Evolutionary conservation across 2,797 vertebrate genomes (phyloP).

Genomic region (Schizopygopsis pylzovi): DNA sequence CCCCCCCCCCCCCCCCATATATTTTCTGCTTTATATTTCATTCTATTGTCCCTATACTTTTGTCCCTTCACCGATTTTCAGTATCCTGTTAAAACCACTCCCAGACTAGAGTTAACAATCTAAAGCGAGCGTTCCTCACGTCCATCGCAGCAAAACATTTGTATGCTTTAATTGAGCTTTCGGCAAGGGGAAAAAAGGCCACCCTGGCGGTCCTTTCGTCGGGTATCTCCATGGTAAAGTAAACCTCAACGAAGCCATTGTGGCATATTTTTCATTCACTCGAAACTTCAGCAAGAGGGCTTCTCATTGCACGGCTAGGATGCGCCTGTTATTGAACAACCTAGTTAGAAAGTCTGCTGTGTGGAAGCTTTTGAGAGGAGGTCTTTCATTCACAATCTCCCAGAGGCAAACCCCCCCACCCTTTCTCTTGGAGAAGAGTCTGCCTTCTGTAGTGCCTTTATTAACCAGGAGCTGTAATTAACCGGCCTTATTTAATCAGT

Average conservation of each 20-base stretch:
- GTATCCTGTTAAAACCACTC: conserved; percentile 54
- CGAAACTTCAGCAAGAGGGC: conserved; percentile 7
- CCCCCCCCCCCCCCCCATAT: conserved; percentile 65
- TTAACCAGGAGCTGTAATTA: conserved; percentile 76
- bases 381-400: conserved; percentile 56
- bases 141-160: conserved; percentile 46
- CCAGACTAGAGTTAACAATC: conserved; percentile 60
- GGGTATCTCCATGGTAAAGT: conserved; percentile 40
- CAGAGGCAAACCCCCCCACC: conserved; percentile 36
- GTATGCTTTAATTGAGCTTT: conserved; percentile 47
- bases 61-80: conserved; percentile 32
- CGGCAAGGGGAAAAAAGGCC: not conserved
- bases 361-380: conserved; percentile 44
- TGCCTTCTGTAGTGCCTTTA: conserved; percentile 62
- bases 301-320: conserved; percentile 44
- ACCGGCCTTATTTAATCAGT: conserved; percentile 79
- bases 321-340: conserved; percentile 46
- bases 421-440: conserved; percentile 49
- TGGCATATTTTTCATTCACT: conserved; percentile 39
- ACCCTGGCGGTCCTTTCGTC: not conserved
- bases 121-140: conserved; percentile 49
- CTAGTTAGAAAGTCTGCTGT: conserved; percentile 48
- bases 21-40: conserved; percentile 59
- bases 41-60: conserved; percentile 34
- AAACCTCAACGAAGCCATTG: conserved; percentile 41